These are phyloP conservation scores for Drosophila trapezifrons DNA, from an alignment of 1,140 invertebrate species.

Conservation along the genomic window DNA sequence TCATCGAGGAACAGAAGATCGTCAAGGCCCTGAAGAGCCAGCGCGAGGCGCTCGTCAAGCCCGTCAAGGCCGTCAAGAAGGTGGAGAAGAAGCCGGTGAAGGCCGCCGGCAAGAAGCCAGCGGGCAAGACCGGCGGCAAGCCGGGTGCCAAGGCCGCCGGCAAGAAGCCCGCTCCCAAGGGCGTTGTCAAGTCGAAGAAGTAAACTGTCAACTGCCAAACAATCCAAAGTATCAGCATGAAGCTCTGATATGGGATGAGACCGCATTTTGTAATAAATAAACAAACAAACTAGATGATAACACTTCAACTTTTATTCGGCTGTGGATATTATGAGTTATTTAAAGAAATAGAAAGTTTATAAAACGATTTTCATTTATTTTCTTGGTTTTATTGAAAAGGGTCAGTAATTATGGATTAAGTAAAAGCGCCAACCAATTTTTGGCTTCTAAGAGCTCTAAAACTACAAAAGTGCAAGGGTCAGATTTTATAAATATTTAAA, in stretches of 20 bases:
- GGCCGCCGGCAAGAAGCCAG: conserved; percentile 50
- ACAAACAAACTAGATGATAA: conserved; percentile 19
- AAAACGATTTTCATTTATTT: background rate
- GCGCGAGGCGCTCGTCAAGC: conserved; percentile 41
- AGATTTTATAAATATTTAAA: too few relatives aligned
- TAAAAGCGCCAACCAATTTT: too few relatives aligned
- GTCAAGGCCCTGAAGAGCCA: conserved; percentile 48
- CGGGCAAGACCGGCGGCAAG: conserved; percentile 64
- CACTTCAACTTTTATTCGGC: background rate
- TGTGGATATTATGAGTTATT: background rate
- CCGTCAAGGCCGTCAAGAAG: conserved; percentile 52
- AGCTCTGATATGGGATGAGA: conserved; percentile 41
- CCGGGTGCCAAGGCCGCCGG: conserved; percentile 62
- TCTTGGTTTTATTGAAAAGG: too few relatives aligned
- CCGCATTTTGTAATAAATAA: conserved; percentile 68
- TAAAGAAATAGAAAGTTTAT: background rate
- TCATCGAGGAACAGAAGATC: conserved; percentile 89
- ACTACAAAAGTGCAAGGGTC: too few relatives aligned
- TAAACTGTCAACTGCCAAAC: conserved; percentile 35
- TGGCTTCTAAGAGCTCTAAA: too few relatives aligned
- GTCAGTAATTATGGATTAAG: too few relatives aligned
- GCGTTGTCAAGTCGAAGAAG: conserved; percentile 73
- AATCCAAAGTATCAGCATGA: conserved; percentile 36
- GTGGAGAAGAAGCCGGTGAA: conserved; percentile 67
- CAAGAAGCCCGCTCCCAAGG: conserved; percentile 76